phyloP scores from a whole-genome alignment of 1,140 invertebrate genomes.

The Brachionus sp. region DNA sequence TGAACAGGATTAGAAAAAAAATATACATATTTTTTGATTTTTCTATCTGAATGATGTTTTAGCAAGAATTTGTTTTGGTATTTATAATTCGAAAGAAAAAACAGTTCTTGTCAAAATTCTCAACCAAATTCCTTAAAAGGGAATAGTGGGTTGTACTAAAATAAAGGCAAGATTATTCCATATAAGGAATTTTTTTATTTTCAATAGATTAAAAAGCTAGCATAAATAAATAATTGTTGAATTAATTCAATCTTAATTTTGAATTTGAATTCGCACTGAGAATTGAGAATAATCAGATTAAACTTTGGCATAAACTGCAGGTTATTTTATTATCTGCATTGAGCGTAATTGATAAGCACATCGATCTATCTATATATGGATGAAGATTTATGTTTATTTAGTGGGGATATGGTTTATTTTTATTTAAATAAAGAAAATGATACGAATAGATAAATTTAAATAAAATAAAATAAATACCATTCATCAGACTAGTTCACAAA shows the following conservation, averaged over 20 bases:
- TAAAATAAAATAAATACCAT: neutral
- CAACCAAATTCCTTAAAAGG: neutral
- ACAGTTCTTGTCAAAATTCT: neutral
- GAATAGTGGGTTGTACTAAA: neutral
- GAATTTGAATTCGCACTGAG: neutral
- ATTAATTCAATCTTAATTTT: constrained; percentile 10
- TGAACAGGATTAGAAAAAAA: neutral
- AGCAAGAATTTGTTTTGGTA: neutral
- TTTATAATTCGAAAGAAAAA: neutral
- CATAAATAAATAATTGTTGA: neutral
- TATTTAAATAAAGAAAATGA: neutral
- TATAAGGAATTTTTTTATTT: neutral
- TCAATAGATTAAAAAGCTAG: neutral
- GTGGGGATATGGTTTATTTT: neutral
- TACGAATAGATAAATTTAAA: neutral
- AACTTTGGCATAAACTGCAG: neutral
- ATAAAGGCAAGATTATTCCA: neutral
- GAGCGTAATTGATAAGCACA: neutral
- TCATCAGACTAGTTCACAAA: neutral
- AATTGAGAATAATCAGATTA: neutral
- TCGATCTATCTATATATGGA: neutral
- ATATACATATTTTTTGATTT: neutral
- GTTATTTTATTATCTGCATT: neutral
- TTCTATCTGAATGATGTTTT: neutral
- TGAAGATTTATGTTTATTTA: neutral